phyloP scores from a whole-genome alignment of 2,888 invertebrate genomes.

The Spodoptera littoralis region DNA sequence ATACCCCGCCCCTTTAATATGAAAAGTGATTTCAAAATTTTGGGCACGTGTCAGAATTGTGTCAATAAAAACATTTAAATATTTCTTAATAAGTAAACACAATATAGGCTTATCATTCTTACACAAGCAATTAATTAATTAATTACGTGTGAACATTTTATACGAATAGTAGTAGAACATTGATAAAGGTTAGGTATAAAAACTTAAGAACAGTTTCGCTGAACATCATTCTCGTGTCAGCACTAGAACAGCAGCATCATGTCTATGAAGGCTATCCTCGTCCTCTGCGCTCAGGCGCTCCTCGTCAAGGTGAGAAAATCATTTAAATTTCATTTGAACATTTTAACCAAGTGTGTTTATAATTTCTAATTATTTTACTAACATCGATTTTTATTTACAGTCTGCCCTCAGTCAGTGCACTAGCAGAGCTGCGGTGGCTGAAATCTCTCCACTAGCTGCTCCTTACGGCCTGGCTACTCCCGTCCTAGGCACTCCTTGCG shows the following conservation, averaged over 20 bases:
- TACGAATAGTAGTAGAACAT: background rate
- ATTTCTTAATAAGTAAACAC: conserved; percentile 1
- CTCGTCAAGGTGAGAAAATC: background rate
- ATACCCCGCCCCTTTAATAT: conserved; percentile 1
- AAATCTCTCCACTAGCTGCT: conserved; percentile 27
- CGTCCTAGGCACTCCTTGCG: conserved; percentile 1
- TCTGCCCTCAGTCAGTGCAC: conserved; percentile 41
- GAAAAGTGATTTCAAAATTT: background rate
- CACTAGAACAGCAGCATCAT: conserved; percentile 21
- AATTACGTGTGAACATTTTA: conserved; percentile 1
- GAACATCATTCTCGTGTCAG: conserved; percentile 22
- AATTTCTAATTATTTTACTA: background rate
- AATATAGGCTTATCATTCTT: conserved; percentile 10
- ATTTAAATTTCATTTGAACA: no score
- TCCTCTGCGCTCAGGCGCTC: conserved; percentile 37
- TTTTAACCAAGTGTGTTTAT: no score
- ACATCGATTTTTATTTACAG: background rate
- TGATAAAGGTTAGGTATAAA: conserved; percentile 16
- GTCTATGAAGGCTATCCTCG: conserved; percentile 31
- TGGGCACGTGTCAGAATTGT: conserved; percentile 1
- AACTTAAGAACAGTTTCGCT: background rate
- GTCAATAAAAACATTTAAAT: background rate
- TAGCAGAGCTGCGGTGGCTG: conserved; percentile 66
- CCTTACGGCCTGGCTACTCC: background rate
- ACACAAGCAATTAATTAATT: conserved; percentile 3